phyloP scores from a whole-genome alignment of 2,888 invertebrate genomes.

The Sycophila texana region DNA sequence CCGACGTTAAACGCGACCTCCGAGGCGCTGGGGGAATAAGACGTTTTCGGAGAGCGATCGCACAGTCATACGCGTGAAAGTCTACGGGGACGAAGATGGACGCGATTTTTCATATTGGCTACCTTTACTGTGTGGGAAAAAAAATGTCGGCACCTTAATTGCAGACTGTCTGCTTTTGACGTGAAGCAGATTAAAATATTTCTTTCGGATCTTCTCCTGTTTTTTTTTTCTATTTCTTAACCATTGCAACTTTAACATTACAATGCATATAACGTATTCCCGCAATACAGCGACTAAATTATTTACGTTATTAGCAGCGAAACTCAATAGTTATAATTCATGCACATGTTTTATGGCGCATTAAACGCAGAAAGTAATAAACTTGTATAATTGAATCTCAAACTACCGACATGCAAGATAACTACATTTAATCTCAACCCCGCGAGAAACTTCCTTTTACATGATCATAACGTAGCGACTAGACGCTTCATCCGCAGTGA shows the following conservation, averaged over 20 bases:
- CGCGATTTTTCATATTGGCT: too few relatives aligned
- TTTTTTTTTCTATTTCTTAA: not conserved
- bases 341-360: conserved; percentile 14
- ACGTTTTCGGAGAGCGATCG: not conserved
- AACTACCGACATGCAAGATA: conserved; percentile 21
- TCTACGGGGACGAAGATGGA: too few relatives aligned
- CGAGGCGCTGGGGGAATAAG: not conserved
- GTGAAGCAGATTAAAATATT: not conserved
- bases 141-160: not conserved
- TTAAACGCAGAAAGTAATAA: conserved; percentile 25
- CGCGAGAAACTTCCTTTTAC: conserved; percentile 30
- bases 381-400: conserved; percentile 40
- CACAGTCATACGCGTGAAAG: not conserved
- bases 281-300: not conserved
- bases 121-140: not conserved
- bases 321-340: conserved; percentile 25
- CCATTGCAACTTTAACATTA: too few relatives aligned
- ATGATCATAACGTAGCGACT: conserved; percentile 21
- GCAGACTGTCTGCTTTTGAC: not conserved
- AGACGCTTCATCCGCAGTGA: not conserved
- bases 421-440: conserved; percentile 30
- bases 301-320: conserved; percentile 1
- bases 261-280: not conserved
- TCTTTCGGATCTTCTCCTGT: not conserved
- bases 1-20: too few relatives aligned